These are phyloP conservation scores for Troides oblongomaculatus DNA, from an alignment of 2,888 invertebrate genomes.

Conservation along the genomic window DNA sequence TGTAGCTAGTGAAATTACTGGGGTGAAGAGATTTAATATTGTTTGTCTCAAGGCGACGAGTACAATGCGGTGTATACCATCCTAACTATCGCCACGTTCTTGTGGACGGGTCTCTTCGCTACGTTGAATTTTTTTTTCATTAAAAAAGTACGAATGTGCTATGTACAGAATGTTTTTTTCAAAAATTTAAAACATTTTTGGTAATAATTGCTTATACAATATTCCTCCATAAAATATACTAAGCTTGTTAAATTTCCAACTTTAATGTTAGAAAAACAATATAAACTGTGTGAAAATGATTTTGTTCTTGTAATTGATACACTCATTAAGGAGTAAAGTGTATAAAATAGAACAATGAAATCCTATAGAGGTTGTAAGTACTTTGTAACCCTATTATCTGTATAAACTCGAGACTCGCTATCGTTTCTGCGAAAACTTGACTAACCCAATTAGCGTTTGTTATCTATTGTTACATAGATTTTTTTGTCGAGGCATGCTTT, in stretches of 20 bases:
- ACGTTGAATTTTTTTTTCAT: too few relatives aligned
- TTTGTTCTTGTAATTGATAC: neutral
- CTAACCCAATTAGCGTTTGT: constrained; percentile 19
- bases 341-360: constrained; percentile 1
- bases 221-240: neutral
- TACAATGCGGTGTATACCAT: too few relatives aligned
- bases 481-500: neutral
- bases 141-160: too few relatives aligned
- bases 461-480: neutral
- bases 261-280: neutral
- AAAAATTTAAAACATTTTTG: too few relatives aligned
- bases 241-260: neutral
- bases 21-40: too few relatives aligned
- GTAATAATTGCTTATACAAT: neutral
- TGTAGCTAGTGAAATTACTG: too few relatives aligned
- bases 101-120: too few relatives aligned
- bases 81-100: too few relatives aligned
- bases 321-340: neutral
- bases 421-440: constrained; percentile 33
- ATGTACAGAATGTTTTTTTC: too few relatives aligned
- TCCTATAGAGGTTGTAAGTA: neutral
- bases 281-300: neutral
- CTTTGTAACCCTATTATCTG: constrained; percentile 5
- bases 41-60: too few relatives aligned
- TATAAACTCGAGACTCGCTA: constrained; percentile 18